These are phyloP conservation scores for Toxonevra muliebris DNA, from an alignment of 2,888 invertebrate genomes.

Conservation along the genomic window DNA sequence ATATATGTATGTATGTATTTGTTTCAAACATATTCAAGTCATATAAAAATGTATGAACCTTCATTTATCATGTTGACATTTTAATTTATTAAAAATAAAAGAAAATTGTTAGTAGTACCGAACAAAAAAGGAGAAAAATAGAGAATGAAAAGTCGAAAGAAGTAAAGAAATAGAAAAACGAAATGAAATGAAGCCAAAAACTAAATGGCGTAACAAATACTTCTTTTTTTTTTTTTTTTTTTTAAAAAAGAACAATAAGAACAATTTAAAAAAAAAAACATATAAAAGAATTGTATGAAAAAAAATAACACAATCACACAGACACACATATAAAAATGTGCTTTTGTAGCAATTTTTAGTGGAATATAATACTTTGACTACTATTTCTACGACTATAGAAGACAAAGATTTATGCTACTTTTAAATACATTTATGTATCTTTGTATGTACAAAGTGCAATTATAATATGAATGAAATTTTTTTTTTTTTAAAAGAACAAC, in stretches of 20 bases:
- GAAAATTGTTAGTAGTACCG: neutral
- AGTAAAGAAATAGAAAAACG: neutral
- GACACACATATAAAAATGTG: too few relatives aligned
- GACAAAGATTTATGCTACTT: too few relatives aligned
- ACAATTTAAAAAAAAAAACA: neutral
- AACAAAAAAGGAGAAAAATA: neutral
- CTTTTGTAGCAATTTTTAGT: too few relatives aligned
- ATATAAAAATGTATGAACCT: constrained; percentile 49
- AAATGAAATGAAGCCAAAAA: constrained; percentile 17
- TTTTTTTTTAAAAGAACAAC: too few relatives aligned
- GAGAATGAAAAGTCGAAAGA: neutral
- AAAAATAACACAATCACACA: too few relatives aligned
- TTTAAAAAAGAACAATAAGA: too few relatives aligned
- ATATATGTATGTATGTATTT: neutral
- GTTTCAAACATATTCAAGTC: neutral
- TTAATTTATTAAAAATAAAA: constrained; percentile 61
- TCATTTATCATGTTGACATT: constrained; percentile 64
- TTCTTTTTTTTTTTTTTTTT: neutral
- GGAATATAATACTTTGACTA: too few relatives aligned
- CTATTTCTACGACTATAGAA: too few relatives aligned
- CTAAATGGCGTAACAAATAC: constrained; percentile 23
- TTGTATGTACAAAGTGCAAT: too few relatives aligned
- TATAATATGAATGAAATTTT: too few relatives aligned
- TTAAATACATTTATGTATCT: too few relatives aligned
- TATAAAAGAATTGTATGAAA: neutral